phyloP scores from a whole-genome alignment of 1,140 invertebrate species.

The Trichonephila clavata region DNA sequence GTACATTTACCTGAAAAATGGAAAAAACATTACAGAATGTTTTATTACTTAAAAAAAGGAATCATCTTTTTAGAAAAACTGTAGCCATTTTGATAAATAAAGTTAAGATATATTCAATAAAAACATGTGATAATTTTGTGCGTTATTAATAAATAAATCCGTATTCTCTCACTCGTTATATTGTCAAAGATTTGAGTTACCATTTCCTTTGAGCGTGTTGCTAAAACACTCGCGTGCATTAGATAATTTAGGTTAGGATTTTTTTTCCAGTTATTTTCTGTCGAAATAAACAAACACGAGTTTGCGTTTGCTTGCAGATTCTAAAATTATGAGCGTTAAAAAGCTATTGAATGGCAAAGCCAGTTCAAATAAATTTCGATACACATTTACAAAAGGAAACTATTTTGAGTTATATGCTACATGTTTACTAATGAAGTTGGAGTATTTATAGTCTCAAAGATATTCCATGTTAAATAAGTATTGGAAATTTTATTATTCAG shows the following conservation, averaged over 20 bases:
- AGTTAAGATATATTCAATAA: slow-evolving; percentile 14
- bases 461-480: neutral
- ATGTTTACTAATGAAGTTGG: neutral
- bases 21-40: too few relatives aligned
- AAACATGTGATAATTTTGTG: neutral
- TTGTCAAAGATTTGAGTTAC: neutral
- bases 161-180: too few relatives aligned
- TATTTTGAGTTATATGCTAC: neutral
- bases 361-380: neutral
- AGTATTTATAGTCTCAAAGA: neutral
- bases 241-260: neutral
- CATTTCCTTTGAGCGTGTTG: slow-evolving; percentile 18
- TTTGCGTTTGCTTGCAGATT: neutral
- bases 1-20: too few relatives aligned
- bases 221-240: neutral
- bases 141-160: neutral
- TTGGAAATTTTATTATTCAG: neutral
- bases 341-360: neutral
- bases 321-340: neutral
- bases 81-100: too few relatives aligned
- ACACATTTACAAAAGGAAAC: neutral
- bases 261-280: neutral
- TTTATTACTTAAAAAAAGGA: too few relatives aligned
- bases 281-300: neutral
- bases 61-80: too few relatives aligned